Conservation (phyloP, 2,113 vertebrate genomes). For the Eretmochelys imbricata region DNA sequence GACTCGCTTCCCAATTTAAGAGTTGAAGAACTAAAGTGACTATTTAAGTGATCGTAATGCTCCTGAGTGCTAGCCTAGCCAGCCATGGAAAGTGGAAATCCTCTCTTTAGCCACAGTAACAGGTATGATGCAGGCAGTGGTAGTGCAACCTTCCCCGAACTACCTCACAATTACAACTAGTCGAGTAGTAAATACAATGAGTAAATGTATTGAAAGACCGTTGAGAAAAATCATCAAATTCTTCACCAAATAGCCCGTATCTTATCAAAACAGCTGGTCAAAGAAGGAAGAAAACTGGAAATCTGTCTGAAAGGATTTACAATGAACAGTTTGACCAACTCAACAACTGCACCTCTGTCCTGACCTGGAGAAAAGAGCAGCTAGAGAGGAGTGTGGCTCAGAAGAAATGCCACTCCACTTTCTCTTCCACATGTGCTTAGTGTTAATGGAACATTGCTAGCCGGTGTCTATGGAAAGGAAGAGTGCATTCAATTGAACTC, state of each 20-base stretch:
- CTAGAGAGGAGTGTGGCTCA: not conserved
- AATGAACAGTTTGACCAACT: not conserved
- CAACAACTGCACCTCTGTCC: not conserved
- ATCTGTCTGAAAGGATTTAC: not conserved
- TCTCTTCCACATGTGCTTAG: not conserved
- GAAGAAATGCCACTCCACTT: not conserved
- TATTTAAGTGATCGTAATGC: not conserved
- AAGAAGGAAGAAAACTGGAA: too few relatives aligned
- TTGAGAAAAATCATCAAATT: not conserved
- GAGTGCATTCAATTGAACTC: not conserved
- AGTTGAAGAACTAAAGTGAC: not conserved
- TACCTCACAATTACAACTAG: not conserved
- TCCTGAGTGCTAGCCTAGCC: not conserved
- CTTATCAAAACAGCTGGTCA: not conserved
- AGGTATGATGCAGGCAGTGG: not conserved
- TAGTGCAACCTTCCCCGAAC: not conserved
- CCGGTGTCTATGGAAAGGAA: not conserved
- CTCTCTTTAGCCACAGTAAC: not conserved
- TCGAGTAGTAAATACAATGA: not conserved
- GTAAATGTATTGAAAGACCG: not conserved
- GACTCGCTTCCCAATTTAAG: too few relatives aligned
- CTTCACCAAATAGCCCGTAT: too few relatives aligned
- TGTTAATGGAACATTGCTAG: not conserved
- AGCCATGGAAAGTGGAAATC: not conserved
- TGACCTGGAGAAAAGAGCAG: not conserved